A percentile compares a stretch with the other conserved stretches of the same genome.
Conservation (phyloP, 1,140 invertebrate genomes). For the Paraescarpia echinospica region DNA sequence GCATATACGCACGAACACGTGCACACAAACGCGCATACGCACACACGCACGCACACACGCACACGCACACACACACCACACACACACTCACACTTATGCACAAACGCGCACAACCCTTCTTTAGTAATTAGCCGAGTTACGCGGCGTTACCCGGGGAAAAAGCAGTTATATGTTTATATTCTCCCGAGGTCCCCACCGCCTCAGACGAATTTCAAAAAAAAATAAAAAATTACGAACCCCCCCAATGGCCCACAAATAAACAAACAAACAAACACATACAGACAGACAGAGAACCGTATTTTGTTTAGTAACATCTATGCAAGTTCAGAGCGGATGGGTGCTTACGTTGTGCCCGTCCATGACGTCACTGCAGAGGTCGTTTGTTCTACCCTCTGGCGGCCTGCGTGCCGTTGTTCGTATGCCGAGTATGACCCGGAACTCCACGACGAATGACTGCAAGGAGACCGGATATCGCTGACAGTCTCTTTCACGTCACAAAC, state of each 20-base stretch:
- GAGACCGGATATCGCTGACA: neutral
- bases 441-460: neutral
- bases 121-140: too few species aligned
- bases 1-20: neutral
- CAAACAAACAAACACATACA: too few species aligned
- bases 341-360: neutral
- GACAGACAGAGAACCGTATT: too few species aligned
- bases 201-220: too few species aligned
- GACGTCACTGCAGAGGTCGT: neutral
- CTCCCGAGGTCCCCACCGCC: too few species aligned
- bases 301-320: neutral
- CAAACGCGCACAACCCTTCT: neutral
- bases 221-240: too few species aligned
- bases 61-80: neutral
- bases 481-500: neutral
- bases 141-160: too few species aligned
- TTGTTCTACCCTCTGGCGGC: neutral
- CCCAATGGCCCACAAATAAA: too few species aligned
- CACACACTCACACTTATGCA: neutral
- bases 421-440: neutral
- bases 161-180: too few species aligned
- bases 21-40: neutral
- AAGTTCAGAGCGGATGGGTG: neutral
- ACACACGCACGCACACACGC: neutral
- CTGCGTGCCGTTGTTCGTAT: neutral